Base-by-base conservation (phyloP, 2,797 vertebrate species). In the Mormyrus proboscirostris region DNA sequence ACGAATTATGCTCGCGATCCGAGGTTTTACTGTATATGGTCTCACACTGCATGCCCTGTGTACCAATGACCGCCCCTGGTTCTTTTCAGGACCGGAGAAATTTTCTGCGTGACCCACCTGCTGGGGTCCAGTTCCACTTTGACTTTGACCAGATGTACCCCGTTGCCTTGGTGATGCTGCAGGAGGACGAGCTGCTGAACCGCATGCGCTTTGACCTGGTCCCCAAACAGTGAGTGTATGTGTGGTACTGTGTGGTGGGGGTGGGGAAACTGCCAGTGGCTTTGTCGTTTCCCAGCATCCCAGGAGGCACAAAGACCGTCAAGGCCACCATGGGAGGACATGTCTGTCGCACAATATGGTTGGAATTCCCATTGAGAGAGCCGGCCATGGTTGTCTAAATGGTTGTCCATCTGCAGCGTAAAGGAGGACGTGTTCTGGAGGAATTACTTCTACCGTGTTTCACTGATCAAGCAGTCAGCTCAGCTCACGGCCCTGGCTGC, bases 121-220 rank as follows among this genome's bases (percentile, higher is more conserved):
- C 97, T 0, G 98, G 98, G 0, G 98, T 99, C 73, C 99, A 99
- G 93, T 99, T 98, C 95, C 96, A 97, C 93, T 99, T 99, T 82
- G 97, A 98, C 91, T 98, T 98, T 93, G 98, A 98, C 89, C 97
- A 98, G 91, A 99, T 99, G 96, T 99, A 97, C 92, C 97, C 98
- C 0, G 94, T 98, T 29, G 98, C 98, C 88, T 89, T 97, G 89
- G 97, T 99, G 92, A 99, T 99, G 98, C 94, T 99, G 87, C 97
- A 98, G 90, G 98, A 99, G 92, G 98, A 99, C 33, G 95, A 99
- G 59, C 96, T 99, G n/a, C 97, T 99, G 47, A 99, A 98, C 91
- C 96, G 96, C 93, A 99, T 99, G 99, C 97, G 99, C 91, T 99
- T 99, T 33, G 97, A 98, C 93, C 96, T 99, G 0, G 98, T 99